Evolutionary conservation across 2,888 invertebrate genomes (phyloP), one percentile per base, ranked within the genome.

Genomic region (Chymomyza caudatula): DNA sequence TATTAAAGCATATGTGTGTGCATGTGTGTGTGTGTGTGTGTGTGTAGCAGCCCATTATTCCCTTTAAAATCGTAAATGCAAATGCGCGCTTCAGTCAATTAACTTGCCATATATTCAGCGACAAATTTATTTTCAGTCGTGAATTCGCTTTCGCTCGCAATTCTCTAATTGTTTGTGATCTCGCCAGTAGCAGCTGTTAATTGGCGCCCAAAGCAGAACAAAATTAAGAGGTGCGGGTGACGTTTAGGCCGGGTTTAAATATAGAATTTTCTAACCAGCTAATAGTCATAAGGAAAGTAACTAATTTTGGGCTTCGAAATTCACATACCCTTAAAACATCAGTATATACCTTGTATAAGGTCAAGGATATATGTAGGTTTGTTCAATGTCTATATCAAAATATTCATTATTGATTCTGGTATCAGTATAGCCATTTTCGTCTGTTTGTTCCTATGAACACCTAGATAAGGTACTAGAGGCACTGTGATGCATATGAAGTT

Each of bases 1-100:
- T 83, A 76, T 77, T 85, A 25, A 15, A n/a, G 29, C 77, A 72
- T 77, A 80, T 77, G 67, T 59, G 67, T 67, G 51, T 68, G 65
- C 62, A 13, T 54, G 55, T 20, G 37, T 20, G 25, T 52, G 13
- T 60, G 43, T 63, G 53, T 25, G 19, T 29, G n/a, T 47, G 51
- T 58, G 23, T 52, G 29, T 54, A 15, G 63, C 55, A 57, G 61
- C 60, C 23, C 55, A 59, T 25, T 55, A 20, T 22, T 37, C 22
- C 47, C 11, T 54, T 54, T 13, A 56, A 19, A 23, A 22, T 29
- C 4, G 59, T 61, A 67, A 70, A 65, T 74, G 67, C 73, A 65
- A 60, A 76, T 44, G 70, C 73, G 70, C 65, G 70, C 65, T 62
- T 61, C 37, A 61, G 56, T 20, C 22, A 64, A 75, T 75, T 73